phyloP scores from a whole-genome alignment of 2,888 invertebrate genomes.

The Mayetiola destructor region DNA sequence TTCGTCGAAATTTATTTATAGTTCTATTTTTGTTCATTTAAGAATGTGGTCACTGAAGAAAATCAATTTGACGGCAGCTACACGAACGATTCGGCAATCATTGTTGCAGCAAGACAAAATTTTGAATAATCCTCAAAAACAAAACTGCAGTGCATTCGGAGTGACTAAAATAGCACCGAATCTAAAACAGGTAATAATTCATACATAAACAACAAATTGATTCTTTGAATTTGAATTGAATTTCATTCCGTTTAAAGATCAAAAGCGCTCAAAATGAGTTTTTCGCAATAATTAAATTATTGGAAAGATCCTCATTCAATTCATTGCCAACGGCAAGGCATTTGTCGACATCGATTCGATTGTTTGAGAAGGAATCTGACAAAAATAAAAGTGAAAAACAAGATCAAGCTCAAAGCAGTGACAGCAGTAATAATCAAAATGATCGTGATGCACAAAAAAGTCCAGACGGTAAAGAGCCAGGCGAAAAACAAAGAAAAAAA shows the following conservation, averaged over 20 bases:
- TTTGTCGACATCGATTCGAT: neutral
- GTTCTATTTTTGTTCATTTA: too few species aligned
- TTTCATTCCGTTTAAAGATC: neutral
- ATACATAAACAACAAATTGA: neutral
- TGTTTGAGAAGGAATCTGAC: neutral
- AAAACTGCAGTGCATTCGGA: neutral
- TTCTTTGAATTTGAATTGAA: neutral
- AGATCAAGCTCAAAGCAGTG: neutral
- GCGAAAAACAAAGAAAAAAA: neutral
- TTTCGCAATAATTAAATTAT: neutral
- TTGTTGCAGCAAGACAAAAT: neutral
- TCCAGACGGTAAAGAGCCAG: neutral
- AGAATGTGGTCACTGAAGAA: conserved; percentile 5
- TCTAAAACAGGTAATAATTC: neutral
- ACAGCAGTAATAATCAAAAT: neutral
- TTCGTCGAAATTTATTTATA: too few species aligned
- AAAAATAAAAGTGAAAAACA: neutral
- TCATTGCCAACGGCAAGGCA: neutral
- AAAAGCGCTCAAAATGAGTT: neutral
- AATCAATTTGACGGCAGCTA: neutral
- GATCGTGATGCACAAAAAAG: neutral
- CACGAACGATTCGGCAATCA: too few species aligned
- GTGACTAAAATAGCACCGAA: neutral
- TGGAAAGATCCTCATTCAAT: neutral
- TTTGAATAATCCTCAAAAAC: neutral